Evolutionary conservation across 2,888 invertebrate genomes (phyloP).

Genomic region (Drosophila barbarae): DNA sequence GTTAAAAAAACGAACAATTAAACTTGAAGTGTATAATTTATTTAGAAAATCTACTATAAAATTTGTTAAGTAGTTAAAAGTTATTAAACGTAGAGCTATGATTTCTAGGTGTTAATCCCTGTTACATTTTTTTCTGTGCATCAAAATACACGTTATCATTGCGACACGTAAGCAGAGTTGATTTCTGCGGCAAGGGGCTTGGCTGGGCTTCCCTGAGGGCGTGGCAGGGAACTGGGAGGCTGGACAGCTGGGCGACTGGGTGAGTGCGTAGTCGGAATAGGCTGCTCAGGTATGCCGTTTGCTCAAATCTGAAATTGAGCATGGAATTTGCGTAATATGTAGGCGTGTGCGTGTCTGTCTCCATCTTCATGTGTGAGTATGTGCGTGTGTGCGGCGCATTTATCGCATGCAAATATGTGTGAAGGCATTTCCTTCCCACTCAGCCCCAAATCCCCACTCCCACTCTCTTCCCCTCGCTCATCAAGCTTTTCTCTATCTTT

Average conservation of each 20-base stretch:
- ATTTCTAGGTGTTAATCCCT: background rate
- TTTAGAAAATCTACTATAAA: background rate
- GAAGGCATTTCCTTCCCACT: slow-evolving; percentile 30
- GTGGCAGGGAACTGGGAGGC: background rate
- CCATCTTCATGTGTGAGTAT: slow-evolving; percentile 9
- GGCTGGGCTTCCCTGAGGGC: slow-evolving; percentile 3
- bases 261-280: slow-evolving; percentile 27
- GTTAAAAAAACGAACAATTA: background rate
- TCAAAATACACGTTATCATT: slow-evolving; percentile 63
- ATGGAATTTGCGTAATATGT: slow-evolving; percentile 70
- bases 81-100: background rate
- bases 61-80: background rate
- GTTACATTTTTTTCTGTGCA: background rate
- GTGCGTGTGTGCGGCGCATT: slow-evolving; percentile 37
- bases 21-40: background rate
- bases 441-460: background rate
- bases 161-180: slow-evolving; percentile 56
- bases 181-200: slow-evolving; percentile 39
- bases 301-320: slow-evolving; percentile 74
- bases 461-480: slow-evolving; percentile 2
- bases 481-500: slow-evolving; percentile 6
- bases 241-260: background rate
- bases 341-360: slow-evolving; percentile 36
- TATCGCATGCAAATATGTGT: slow-evolving; percentile 52
- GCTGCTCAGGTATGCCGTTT: slow-evolving; percentile 65